Percentiles rank a stretch among this genome's conserved stretches.
phyloP scores from a whole-genome alignment of 2,888 invertebrate species.

The Xanthorhoe designata region DNA sequence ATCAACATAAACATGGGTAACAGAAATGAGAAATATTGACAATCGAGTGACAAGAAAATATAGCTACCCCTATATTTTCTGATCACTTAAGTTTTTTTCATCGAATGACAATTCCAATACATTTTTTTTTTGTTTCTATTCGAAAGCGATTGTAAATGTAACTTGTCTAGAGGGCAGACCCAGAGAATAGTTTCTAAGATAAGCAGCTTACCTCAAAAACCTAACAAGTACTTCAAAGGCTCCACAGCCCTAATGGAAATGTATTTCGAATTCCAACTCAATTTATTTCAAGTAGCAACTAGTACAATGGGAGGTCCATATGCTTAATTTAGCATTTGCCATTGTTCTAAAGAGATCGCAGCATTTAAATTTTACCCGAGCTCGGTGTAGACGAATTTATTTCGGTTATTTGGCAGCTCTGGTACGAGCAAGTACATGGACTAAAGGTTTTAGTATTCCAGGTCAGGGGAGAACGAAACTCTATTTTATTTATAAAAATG shows the following conservation, averaged over 20 bases:
- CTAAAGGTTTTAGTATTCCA: slow-evolving; percentile 38
- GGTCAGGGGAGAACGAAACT: slow-evolving; percentile 31
- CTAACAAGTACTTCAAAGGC: neutral
- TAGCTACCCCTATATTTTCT: too few relatives aligned
- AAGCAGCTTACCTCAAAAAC: slow-evolving; percentile 18
- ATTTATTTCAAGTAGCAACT: slow-evolving; percentile 22
- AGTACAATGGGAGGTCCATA: slow-evolving; percentile 22
- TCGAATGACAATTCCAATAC: too few relatives aligned
- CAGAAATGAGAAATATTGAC: too few relatives aligned
- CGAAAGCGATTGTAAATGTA: too few relatives aligned
- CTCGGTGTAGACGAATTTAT: slow-evolving; percentile 30
- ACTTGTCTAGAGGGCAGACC: neutral
- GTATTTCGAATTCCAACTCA: slow-evolving; percentile 21
- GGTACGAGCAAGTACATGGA: slow-evolving; percentile 15
- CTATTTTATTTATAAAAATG: slow-evolving; percentile 33
- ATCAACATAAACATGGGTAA: too few relatives aligned
- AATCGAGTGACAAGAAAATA: too few relatives aligned
- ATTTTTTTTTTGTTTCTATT: too few relatives aligned
- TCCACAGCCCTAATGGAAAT: slow-evolving; percentile 11
- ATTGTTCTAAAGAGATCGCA: slow-evolving; percentile 27
- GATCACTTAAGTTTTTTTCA: too few relatives aligned
- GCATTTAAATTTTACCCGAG: slow-evolving; percentile 31
- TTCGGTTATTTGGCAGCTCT: slow-evolving; percentile 7
- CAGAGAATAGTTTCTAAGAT: neutral
- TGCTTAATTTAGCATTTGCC: slow-evolving; percentile 32